Evolutionary conservation across 2,113 vertebrate species (phyloP).

Genomic region (Chauna torquata): DNA sequence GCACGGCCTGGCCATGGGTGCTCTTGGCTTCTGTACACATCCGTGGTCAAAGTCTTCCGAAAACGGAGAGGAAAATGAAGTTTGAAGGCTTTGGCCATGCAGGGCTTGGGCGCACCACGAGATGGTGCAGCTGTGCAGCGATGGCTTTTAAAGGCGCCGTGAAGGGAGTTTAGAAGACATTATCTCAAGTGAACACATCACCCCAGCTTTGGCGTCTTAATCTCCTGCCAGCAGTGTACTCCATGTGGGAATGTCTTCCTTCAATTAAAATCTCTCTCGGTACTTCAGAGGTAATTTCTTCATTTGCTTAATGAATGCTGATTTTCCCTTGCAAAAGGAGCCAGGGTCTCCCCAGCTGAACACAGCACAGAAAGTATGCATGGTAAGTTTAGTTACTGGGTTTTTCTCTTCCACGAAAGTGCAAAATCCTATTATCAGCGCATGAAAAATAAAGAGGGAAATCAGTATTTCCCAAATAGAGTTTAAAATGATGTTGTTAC

Average conservation of each 20-base stretch:
- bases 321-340: background rate
- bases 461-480: background rate
- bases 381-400: background rate
- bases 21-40: accelerated
- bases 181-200: background rate
- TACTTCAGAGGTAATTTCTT: background rate
- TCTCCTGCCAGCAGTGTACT: background rate
- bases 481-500: background rate
- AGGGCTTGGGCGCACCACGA: slow-evolving; percentile 30
- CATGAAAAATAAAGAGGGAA: background rate
- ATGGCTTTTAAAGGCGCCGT: background rate
- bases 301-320: background rate
- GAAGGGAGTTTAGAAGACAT: accelerated
- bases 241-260: accelerated
- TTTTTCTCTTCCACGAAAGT: background rate
- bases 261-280: background rate
- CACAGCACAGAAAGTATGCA: accelerated
- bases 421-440: accelerated
- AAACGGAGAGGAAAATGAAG: accelerated
- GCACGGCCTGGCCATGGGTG: background rate
- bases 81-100: background rate
- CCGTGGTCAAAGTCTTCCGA: accelerated
- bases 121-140: slow-evolving; percentile 48
- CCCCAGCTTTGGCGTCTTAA: background rate
- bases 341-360: accelerated